Evolutionary conservation across 2,113 vertebrate species (phyloP).

Genomic region (Edolisoma coerulescens): DNA sequence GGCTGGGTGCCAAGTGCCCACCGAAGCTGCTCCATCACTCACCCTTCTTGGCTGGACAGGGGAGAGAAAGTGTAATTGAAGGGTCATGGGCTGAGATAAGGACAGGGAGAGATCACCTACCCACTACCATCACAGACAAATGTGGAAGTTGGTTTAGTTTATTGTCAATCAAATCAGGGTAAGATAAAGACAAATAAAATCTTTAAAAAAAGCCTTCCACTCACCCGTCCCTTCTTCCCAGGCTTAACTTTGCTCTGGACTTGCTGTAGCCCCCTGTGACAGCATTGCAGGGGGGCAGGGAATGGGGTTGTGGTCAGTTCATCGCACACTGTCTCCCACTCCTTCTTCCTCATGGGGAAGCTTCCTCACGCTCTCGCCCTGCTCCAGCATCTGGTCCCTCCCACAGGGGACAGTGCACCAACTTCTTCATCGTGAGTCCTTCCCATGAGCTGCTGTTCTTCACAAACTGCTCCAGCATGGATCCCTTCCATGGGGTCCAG

Average conservation of each 20-base stretch:
- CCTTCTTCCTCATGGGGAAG: not conserved
- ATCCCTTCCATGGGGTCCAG: not conserved
- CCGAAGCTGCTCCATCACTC: not conserved
- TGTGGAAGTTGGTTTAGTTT: not conserved
- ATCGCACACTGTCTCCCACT: not conserved
- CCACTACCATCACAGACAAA: accelerated
- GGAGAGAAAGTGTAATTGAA: not conserved
- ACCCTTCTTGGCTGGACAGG: not conserved
- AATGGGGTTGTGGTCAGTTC: not conserved
- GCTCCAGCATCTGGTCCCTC: not conserved
- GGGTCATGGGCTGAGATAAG: not conserved
- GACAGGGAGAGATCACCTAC: not conserved
- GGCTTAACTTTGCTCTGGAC: not conserved
- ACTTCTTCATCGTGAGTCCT: not conserved
- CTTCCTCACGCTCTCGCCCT: not conserved
- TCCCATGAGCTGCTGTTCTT: not conserved
- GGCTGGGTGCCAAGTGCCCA: not conserved
- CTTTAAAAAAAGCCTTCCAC: not conserved
- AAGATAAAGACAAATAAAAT: not conserved
- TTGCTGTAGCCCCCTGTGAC: not conserved
- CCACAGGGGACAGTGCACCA: not conserved
- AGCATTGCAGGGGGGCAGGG: not conserved
- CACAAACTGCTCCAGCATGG: not conserved
- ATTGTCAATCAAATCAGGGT: not conserved
- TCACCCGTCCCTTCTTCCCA: not conserved